A percentile compares a stretch with the other conserved stretches of the same genome.
Evolutionary conservation across 2,888 invertebrate species (phyloP).

Genomic region (Drosophila prostipennis): DNA sequence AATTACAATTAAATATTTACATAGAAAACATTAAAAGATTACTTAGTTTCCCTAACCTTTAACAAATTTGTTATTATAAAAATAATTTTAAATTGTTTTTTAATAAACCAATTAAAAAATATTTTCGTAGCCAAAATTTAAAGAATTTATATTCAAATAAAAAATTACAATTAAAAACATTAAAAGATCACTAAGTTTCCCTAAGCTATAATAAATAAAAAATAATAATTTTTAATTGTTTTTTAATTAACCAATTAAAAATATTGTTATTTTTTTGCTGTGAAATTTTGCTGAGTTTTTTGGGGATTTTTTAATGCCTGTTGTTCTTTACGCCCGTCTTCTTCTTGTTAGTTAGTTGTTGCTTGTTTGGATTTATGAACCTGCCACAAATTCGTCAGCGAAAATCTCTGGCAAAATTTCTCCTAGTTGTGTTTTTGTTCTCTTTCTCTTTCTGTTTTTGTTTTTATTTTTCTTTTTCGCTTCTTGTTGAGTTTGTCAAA

Average conservation of each 20-base stretch:
- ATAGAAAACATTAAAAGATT: too few species aligned
- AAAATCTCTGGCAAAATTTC: constrained; percentile 31
- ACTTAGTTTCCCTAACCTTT: too few species aligned
- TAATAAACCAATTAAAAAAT: too few species aligned
- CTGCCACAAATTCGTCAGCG: constrained; percentile 56
- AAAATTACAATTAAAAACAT: too few species aligned
- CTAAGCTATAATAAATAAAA: too few species aligned
- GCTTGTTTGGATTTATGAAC: constrained; percentile 52
- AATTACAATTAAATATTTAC: too few species aligned
- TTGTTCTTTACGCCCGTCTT: constrained; percentile 18
- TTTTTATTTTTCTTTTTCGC: constrained; percentile 6
- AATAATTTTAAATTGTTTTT: too few species aligned
- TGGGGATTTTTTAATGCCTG: constrained; percentile 35
- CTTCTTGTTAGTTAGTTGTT: constrained; percentile 37
- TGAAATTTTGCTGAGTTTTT: background rate
- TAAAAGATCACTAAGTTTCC: too few species aligned
- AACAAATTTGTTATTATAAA: too few species aligned
- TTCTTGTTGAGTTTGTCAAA: constrained; percentile 45
- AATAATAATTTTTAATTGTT: too few species aligned
- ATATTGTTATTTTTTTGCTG: background rate
- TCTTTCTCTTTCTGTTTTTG: background rate
- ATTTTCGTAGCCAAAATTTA: too few species aligned
- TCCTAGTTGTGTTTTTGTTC: constrained; percentile 5
- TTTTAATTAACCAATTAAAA: background rate
- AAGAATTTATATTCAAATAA: too few species aligned